A percentile compares a stretch with the other conserved stretches of the same genome.
Conservation (phyloP, 37 sponge, comb jelly and placozoan species). For the Haliclona indistincta region DNA sequence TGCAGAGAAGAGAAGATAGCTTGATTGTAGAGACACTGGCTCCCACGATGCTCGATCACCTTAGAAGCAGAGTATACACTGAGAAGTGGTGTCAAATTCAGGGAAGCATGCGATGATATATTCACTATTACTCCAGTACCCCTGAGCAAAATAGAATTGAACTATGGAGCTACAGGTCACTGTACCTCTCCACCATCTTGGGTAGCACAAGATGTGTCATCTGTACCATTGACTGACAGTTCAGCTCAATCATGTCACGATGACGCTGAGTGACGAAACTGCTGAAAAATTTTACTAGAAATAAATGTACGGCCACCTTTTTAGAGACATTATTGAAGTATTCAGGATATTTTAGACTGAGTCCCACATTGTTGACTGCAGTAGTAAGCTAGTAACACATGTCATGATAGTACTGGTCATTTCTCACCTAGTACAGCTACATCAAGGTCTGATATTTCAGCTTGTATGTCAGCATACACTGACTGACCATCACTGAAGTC, state of each 20-base stretch:
- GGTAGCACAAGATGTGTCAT: background rate
- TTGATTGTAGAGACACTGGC: too few relatives aligned
- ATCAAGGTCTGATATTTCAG: constrained; percentile 12
- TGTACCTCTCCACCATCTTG: background rate
- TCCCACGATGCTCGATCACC: too few relatives aligned
- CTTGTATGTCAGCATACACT: constrained; percentile 12
- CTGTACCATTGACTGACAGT: background rate
- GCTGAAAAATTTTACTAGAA: too few relatives aligned
- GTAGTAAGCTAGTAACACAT: background rate
- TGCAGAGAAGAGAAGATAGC: background rate
- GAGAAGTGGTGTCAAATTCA: background rate
- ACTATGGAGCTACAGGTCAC: background rate
- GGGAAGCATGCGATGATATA: background rate
- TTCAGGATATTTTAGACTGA: constrained; percentile 15
- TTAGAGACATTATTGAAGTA: constrained; percentile 7
- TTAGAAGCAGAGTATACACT: background rate
- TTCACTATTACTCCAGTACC: background rate
- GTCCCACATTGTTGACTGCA: constrained; percentile 38
- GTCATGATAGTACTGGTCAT: background rate
- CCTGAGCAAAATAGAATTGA: background rate
- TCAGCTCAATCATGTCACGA: background rate
- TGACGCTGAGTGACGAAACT: background rate
- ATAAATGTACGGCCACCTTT: background rate
- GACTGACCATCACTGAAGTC: constrained; percentile 22
- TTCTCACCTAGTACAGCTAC: constrained; percentile 20